Conservation (phyloP, 2,113 vertebrate species). For the Xiphophorus maculatus region DNA sequence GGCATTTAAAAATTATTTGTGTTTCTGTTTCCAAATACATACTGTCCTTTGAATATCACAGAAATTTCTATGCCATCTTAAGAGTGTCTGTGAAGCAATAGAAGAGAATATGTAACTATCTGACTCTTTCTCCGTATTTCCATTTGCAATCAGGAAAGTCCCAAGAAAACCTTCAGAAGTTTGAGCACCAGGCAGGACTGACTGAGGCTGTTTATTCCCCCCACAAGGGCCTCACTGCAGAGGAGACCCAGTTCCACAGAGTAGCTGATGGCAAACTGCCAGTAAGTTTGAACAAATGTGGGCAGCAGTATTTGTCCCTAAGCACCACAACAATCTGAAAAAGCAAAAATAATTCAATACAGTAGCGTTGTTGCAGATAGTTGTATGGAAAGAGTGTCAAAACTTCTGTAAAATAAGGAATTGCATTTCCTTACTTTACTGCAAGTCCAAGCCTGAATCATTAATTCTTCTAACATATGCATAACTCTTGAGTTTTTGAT, state of each 20-base stretch:
- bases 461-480: neutral
- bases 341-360: neutral
- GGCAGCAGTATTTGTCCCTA: neutral
- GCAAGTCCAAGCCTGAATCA: neutral
- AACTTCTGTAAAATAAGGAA: neutral
- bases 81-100: neutral
- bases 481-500: neutral
- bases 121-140: constrained; percentile 1
- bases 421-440: neutral
- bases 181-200: constrained; percentile 93
- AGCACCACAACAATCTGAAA: neutral
- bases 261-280: constrained; percentile 85
- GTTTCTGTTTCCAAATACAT: neutral
- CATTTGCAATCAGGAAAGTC: constrained; percentile 84
- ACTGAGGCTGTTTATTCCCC: constrained; percentile 90
- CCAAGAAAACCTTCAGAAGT: constrained; percentile 92
- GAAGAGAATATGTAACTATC: constrained; percentile 5
- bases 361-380: neutral
- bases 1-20: neutral
- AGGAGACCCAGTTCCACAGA: constrained; percentile 89
- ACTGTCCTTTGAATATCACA: neutral
- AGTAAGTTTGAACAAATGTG: constrained; percentile 78
- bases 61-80: neutral
- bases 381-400: neutral
- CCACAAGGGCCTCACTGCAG: constrained; percentile 91